Evolutionary conservation across 2,888 invertebrate species (phyloP), one percentile per base, ranked within the genome.

Genomic region (Melanophora roralis): DNA sequence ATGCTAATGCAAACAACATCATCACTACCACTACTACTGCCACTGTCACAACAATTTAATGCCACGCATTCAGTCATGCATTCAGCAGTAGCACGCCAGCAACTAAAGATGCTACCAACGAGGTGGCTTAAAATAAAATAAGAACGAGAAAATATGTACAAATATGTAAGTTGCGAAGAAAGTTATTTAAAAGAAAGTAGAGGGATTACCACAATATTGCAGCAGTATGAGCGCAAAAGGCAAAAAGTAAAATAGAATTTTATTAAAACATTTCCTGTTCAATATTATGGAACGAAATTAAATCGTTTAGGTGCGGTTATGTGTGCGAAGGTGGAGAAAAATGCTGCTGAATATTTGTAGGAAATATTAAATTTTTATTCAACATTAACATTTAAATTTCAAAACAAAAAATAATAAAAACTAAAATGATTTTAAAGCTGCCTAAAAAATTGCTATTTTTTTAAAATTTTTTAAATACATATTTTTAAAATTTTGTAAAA

Each of bases 181-280:
- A 27, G 6, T 27, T n/a, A n/a, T n/a, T n/a, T n/a, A 4, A 57
- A 19, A 55, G 36, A 34, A 45, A 19, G n/a, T 23, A 21, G 2
- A 38, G 14, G 62, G 19, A 40, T 59, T 59, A 49, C 69, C 59
- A 38, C 59, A 59, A 49, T 40, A 16, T 40, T 14, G 14, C 36
- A 23, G 1, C n/a, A 27, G 47, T 9, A 16, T 5, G 65, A 45
- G 3, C 8, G 19, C 11, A 11, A 53, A 72, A 62, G 62, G 53
- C 51, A 53, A 9, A 53, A 62, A 53, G 16, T 53, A 72, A 72
- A 27, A 27, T 53, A 72, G 16, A 62, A 62, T 53, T 53, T 62
- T 60, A 51, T 51, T 60, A 32, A 11, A 60, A 34, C 21, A 3
- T 60, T 62, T 47, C 36, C 47, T 36, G 34, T 62, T 62, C 47